Evolutionary conservation across 2,113 vertebrate genomes (phyloP).

Genomic region (Panthera tigris): DNA sequence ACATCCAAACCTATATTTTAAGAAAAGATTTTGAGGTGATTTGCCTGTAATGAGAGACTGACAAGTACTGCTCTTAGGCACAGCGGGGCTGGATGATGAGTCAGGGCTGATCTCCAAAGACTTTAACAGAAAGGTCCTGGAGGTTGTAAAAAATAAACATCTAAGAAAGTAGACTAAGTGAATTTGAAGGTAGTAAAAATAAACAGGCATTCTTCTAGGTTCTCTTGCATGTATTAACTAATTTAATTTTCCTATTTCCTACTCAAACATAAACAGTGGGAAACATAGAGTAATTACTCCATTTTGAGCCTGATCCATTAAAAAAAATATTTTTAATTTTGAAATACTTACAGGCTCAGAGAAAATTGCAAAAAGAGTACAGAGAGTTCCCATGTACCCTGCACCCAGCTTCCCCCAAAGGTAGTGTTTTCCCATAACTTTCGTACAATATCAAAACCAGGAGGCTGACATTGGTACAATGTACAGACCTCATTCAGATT

Average conservation of each 20-base stretch:
- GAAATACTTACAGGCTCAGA: slow-evolving; percentile 6
- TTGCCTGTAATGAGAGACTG: background rate
- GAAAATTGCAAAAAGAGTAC: background rate
- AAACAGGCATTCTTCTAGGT: background rate
- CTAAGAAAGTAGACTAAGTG: background rate
- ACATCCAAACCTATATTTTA: background rate
- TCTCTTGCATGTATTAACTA: background rate
- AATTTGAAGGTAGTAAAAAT: background rate
- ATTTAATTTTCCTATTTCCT: background rate
- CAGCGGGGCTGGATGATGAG: background rate
- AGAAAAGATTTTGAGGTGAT: background rate
- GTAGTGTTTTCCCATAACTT: background rate
- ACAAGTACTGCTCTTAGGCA: background rate
- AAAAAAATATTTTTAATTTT: background rate
- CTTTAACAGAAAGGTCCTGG: background rate
- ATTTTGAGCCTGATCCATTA: background rate
- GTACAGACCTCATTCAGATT: background rate
- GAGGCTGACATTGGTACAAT: background rate
- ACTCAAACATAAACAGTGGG: background rate
- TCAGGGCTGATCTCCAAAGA: background rate
- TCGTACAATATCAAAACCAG: background rate
- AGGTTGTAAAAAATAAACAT: background rate
- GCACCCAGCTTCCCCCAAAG: background rate
- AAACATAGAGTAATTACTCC: background rate
- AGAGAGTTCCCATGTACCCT: background rate